Base-by-base conservation (phyloP, 30 jellyfish, hydroid and myxozoan genomes). In the Sanderia malayensis region DNA sequence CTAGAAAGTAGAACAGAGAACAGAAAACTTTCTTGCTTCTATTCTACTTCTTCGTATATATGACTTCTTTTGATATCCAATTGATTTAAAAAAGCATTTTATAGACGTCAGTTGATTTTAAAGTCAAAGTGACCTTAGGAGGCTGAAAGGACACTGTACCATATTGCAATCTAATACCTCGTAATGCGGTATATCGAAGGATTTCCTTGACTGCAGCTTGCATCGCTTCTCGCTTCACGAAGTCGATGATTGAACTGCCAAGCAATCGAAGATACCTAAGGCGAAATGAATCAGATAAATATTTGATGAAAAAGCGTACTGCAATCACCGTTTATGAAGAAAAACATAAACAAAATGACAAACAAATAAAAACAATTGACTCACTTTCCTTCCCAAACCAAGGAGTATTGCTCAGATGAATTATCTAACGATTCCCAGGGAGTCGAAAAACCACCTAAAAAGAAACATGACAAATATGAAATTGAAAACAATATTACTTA, bases 131-230 rank as follows among this genome's bases (percentile, higher is more conserved):
- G n/a, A n/a, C n/a, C n/a, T n/a, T n/a, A n/a, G n/a, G n/a, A n/a
- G n/a, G n/a, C n/a, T n/a, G n/a, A n/a, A n/a, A n/a, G n/a, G n/a
- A n/a, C n/a, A n/a, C n/a, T n/a, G n/a, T n/a, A n/a, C n/a, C n/a
- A n/a, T n/a, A n/a, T n/a, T n/a, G n/a, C n/a, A n/a, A n/a, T n/a
- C n/a, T n/a, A n/a, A n/a, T 67, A 77, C 89, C 89, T 77, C 81
- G 64, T 31, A 77, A 28, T 1, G 81, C 89, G 15, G 89, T 77
- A 44, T 67, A 64, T 49, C 68, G 68, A 21, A 77, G 74, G 24
- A 65, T 67, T n/a, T 73, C 89, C n/a, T 77, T 77, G 20, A 77
- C 89, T 11, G 89, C 89, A 46, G 89, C 81, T 15, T 67, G 81
- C 81, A 77, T 67, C 20, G 81, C 89, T 63, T 77, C 89, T 44